Conservation (phyloP, 2,888 invertebrate species). For the Clusia tigrina region DNA sequence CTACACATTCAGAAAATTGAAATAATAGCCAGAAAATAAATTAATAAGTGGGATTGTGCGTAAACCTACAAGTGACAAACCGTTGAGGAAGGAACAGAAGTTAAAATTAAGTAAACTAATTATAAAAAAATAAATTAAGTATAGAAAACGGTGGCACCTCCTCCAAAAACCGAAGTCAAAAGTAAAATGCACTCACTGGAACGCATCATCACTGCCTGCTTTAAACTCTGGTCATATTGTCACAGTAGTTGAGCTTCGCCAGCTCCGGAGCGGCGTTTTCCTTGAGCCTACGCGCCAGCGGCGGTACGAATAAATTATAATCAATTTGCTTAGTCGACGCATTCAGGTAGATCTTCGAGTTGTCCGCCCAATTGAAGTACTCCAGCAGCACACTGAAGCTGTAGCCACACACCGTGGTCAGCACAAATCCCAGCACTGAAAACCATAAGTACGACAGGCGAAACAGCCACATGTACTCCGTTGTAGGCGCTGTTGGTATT, state of each 20-base stretch:
- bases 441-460: slow-evolving; percentile 80
- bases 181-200: no score
- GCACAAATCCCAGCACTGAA: slow-evolving; percentile 67
- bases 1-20: background rate
- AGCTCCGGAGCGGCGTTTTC: slow-evolving; percentile 39
- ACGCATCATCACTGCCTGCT: slow-evolving; percentile 15
- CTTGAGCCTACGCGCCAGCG: slow-evolving; percentile 64
- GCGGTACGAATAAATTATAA: slow-evolving; percentile 69
- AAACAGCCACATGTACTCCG: slow-evolving; percentile 68
- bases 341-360: slow-evolving; percentile 54
- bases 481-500: slow-evolving; percentile 12
- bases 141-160: background rate
- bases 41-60: no score
- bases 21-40: background rate
- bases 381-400: slow-evolving; percentile 64
- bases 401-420: slow-evolving; percentile 67
- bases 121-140: slow-evolving; percentile 7
- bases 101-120: background rate
- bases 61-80: background rate
- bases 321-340: slow-evolving; percentile 63
- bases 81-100: no score
- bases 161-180: background rate
- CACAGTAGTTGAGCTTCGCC: slow-evolving; percentile 43
- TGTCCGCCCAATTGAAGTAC: slow-evolving; percentile 54
- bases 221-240: slow-evolving; percentile 22